A percentile compares a stretch with the other conserved stretches of the same genome.
These are phyloP conservation scores for Eciton burchellii DNA, from an alignment of 1,140 invertebrate species.

Conservation along the genomic window DNA sequence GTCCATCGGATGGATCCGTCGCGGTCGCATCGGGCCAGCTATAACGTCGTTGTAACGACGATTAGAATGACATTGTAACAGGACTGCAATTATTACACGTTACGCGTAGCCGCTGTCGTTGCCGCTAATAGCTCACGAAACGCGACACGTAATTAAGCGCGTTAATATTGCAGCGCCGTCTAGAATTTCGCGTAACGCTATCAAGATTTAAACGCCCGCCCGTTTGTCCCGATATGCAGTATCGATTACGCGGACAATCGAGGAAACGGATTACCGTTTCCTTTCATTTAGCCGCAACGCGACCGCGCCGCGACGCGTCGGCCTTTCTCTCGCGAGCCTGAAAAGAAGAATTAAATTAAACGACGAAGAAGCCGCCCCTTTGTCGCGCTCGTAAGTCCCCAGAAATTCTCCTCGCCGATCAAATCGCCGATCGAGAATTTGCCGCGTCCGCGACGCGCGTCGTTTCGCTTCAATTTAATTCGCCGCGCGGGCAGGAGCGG, in stretches of 20 bases:
- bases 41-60: slow-evolving; percentile 19
- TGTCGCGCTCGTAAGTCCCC: too few relatives aligned
- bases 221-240: neutral
- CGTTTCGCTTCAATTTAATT: slow-evolving; percentile 41
- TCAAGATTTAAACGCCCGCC: slow-evolving; percentile 36
- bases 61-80: slow-evolving; percentile 41
- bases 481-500: slow-evolving; percentile 6
- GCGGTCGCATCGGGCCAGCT: neutral
- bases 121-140: slow-evolving; percentile 38
- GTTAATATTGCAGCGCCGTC: slow-evolving; percentile 38
- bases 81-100: slow-evolving; percentile 39
- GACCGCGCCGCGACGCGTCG: neutral
- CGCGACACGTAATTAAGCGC: slow-evolving; percentile 34
- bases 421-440: neutral
- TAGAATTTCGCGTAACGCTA: slow-evolving; percentile 48
- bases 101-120: slow-evolving; percentile 26
- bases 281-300: too few relatives aligned
- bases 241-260: slow-evolving; percentile 20
- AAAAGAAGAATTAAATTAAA: slow-evolving; percentile 5
- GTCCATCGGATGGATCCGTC: neutral
- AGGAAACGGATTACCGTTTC: neutral
- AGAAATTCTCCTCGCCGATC: too few relatives aligned
- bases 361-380: too few relatives aligned
- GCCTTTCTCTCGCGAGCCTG: too few relatives aligned
- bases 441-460: neutral